Evolutionary conservation across 2,888 invertebrate species (phyloP), one percentile per base, ranked within the genome.

Genomic region (Ramazzottius varieornatus): DNA sequence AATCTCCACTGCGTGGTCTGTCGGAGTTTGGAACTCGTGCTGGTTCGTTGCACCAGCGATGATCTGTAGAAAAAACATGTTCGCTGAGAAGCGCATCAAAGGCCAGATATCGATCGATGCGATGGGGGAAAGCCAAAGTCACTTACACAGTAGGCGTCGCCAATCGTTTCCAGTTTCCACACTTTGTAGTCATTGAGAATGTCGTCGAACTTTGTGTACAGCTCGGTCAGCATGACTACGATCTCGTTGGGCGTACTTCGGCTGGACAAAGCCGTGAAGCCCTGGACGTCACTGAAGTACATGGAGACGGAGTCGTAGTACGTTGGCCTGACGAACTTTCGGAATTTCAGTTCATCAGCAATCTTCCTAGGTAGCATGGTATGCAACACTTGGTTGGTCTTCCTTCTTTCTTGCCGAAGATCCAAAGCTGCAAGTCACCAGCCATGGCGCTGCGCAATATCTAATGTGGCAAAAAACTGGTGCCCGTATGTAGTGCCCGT

Each of bases 231-330:
- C 54, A 54, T 54, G 54, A 54, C 29, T 4, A 54, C 54, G 24
- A 68, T 68, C 46, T 68, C 67, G 63, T 69, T 8, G 24, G 70
- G 70, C 2, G 69, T 68, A 66, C 70, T 70, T 34, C 69, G 69
- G 65, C 69, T 68, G 54, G 69, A 69, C 33, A 70, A 66, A 0
- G 70, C 67, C 16, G 70, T 70, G 67, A 70, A 70, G 13, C 70
- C 70, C 32, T 70, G 69, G 46, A 70, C 69, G 66, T 70, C 70
- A 1, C 69, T 69, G 66, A 70, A 70, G 64, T 70, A 70, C 46
- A 70, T 70, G 1, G 69, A 67, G 8, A 70, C 69, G 46, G 66
- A 64, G 33, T 68, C 69, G 64, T 67, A 70, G 64, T 68, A 68
- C 46, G 67, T 69, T 13, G 70, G 70, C 2, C 69, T 68, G 0